These are phyloP conservation scores for Magallana angulata DNA, from an alignment of 1,140 invertebrate species.

Conservation along the genomic window DNA sequence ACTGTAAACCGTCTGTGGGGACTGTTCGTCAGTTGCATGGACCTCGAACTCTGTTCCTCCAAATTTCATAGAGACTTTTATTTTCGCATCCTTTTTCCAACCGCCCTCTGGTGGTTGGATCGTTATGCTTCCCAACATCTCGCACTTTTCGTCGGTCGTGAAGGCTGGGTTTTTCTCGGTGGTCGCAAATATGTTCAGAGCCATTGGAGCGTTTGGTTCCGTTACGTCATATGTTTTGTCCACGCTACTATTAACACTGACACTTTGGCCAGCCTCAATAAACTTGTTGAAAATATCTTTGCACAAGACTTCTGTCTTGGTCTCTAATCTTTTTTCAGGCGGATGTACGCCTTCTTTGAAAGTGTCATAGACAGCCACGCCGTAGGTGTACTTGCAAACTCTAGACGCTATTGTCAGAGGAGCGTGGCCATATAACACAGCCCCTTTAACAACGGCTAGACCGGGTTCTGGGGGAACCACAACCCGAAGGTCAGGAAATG, in stretches of 20 bases:
- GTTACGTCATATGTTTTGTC: slow-evolving; percentile 37
- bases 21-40: background rate
- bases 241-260: slow-evolving; percentile 76
- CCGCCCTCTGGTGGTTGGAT: slow-evolving; percentile 44
- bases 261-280: slow-evolving; percentile 79
- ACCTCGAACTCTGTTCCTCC: slow-evolving; percentile 50
- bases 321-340: slow-evolving; percentile 77
- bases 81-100: slow-evolving; percentile 41
- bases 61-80: slow-evolving; percentile 50
- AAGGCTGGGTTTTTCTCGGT: slow-evolving; percentile 35
- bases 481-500: slow-evolving; percentile 45
- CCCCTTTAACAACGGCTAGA: slow-evolving; percentile 61
- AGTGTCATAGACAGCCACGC: slow-evolving; percentile 26
- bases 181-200: slow-evolving; percentile 49
- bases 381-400: slow-evolving; percentile 62
- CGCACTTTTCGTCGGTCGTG: slow-evolving; percentile 47
- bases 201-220: slow-evolving; percentile 36
- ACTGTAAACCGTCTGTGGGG: background rate
- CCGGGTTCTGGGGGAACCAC: slow-evolving; percentile 58
- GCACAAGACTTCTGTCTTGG: slow-evolving; percentile 80
- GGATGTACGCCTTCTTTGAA: slow-evolving; percentile 75
- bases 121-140: slow-evolving; percentile 29
- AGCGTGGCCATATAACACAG: slow-evolving; percentile 60
- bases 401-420: slow-evolving; percentile 45
- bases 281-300: slow-evolving; percentile 81